Base-by-base conservation (phyloP, 2,797 vertebrate genomes). In the Poecilia velifera region DNA sequence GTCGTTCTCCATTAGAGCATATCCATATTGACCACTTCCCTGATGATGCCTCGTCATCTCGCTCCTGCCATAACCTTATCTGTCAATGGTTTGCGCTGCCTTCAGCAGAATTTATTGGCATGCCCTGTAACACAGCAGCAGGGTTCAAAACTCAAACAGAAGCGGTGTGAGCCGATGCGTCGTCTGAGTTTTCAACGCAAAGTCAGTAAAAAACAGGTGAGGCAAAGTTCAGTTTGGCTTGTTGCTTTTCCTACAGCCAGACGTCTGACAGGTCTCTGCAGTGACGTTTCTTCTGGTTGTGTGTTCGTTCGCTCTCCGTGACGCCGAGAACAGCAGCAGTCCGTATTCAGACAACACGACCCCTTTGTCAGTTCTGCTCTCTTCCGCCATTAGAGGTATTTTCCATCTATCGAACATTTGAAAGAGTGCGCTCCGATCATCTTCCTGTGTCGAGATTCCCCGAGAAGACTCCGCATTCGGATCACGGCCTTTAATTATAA, bases 401-500 rank as follows among this genome's bases (percentile, higher is more conserved):
- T 77, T 12, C 2, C 18, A 45, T 55, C 14, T 76, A 66, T 76
- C 59, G 6, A 66, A 64, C 18, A 18, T 18, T 28, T 66, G 25
- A 70, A 5, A 71, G 77, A 51, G 14, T 39, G 46, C 74, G 71
- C 36, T 79, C 55, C 55, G 36, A 83, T 78, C 45, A 84, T 83
- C 59, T 62, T 64, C 34, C 28, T 76, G 31, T 78, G 78, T 75
- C 43, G 25, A 74, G 49, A 76, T 75, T 53, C 51, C 36, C 47
- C 31, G 70, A 73, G 18, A 78, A 72, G 80, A 90, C 88, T 39
- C 78, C 87, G 87, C 55, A 90, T 84, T 89, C 70, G 68, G 55
- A 89, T 75, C 71, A 45, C 49, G 3, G 74, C 46, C 89, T 89
- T 84, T 90, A 92, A 93, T 94, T 86, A 84, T 31, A 79, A 78